phyloP scores from a whole-genome alignment of 2,113 vertebrate genomes.

The Phocoena phocoena region DNA sequence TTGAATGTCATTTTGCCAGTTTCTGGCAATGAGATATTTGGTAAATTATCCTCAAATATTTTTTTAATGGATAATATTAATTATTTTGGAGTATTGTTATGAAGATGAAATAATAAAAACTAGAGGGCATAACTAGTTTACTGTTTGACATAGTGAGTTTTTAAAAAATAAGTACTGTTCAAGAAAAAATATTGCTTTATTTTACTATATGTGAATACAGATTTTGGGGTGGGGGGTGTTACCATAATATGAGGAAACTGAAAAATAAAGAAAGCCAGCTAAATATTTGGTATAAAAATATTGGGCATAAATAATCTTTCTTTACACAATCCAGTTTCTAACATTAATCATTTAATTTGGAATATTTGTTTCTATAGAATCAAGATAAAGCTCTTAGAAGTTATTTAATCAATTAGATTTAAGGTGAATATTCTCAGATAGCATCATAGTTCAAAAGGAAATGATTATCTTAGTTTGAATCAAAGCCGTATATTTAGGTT shows the following conservation, averaged over 20 bases:
- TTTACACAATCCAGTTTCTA: neutral
- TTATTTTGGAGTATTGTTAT: neutral
- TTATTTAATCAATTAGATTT: conserved; percentile 5
- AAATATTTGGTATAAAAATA: neutral
- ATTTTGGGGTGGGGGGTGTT: neutral
- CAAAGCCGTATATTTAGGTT: conserved; percentile 11
- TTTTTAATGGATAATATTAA: neutral
- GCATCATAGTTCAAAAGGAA: neutral
- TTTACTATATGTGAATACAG: neutral
- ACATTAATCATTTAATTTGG: neutral
- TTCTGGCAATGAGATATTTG: neutral
- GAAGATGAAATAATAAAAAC: neutral
- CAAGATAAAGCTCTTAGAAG: neutral
- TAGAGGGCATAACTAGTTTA: neutral
- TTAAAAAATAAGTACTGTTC: neutral
- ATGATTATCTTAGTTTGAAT: neutral
- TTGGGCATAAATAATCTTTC: neutral
- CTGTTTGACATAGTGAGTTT: neutral
- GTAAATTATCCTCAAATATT: neutral
- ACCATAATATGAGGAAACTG: neutral
- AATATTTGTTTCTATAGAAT: neutral
- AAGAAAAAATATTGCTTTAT: neutral
- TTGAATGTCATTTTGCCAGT: neutral
- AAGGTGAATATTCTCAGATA: neutral
- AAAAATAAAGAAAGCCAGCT: neutral